These are phyloP conservation scores for Nasonovia ribisnigri DNA, from an alignment of 2,888 invertebrate species.

Conservation along the genomic window DNA sequence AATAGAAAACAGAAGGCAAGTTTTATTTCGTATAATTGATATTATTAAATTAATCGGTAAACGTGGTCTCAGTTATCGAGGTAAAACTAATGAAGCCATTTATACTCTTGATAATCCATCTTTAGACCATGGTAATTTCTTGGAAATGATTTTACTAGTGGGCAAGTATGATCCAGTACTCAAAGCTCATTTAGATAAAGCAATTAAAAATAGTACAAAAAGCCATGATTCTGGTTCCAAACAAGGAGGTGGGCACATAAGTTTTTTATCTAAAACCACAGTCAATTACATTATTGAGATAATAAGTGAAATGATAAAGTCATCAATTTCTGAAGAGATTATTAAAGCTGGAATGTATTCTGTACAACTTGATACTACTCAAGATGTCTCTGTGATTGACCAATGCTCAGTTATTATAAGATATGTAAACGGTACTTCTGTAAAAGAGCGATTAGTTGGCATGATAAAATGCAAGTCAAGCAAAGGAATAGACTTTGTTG, in stretches of 20 bases:
- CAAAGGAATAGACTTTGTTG: conserved; percentile 59
- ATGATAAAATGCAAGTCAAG: conserved; percentile 54
- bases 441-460: conserved; percentile 62
- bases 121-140: not conserved
- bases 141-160: not conserved
- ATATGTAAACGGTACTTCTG: conserved; percentile 55
- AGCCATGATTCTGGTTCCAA: not conserved
- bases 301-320: not conserved
- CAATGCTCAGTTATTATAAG: conserved; percentile 64
- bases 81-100: not conserved
- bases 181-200: too few species aligned
- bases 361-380: conserved; percentile 39
- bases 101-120: not conserved
- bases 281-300: not conserved
- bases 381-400: conserved; percentile 1
- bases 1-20: too few species aligned
- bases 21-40: not conserved
- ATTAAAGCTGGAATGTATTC: conserved; percentile 40
- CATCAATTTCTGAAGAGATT: not conserved
- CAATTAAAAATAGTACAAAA: not conserved
- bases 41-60: not conserved
- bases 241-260: conserved; percentile 9
- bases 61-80: not conserved
- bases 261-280: conserved; percentile 4
- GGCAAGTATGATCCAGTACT: not conserved